A percentile compares a stretch with the other conserved stretches of the same genome.
Evolutionary conservation across 2,888 invertebrate species (phyloP).

Genomic region (Onthophagus sagittarius): DNA sequence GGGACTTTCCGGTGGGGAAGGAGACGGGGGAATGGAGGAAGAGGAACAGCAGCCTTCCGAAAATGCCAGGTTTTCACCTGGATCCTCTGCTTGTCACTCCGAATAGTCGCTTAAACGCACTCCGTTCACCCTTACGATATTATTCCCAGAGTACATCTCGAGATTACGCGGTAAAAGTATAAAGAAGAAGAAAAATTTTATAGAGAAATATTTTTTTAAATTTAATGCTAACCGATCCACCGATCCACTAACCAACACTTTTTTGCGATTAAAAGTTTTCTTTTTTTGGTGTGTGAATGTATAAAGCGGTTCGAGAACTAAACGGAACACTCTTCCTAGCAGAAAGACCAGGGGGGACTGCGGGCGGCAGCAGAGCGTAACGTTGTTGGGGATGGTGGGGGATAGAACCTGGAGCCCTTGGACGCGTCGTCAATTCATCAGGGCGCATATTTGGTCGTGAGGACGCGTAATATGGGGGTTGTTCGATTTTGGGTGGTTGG

Average conservation of each 20-base stretch:
- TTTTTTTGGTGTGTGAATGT: background rate
- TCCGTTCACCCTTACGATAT: background rate
- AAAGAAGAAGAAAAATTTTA: no score
- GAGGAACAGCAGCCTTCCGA: conserved; percentile 31
- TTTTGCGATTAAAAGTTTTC: background rate
- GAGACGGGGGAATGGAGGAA: conserved; percentile 33
- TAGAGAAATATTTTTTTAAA: no score
- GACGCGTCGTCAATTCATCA: conserved; percentile 6
- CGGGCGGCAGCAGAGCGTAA: conserved; percentile 1
- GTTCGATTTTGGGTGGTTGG: background rate
- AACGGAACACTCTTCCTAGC: background rate
- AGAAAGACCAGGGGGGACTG: conserved; percentile 2
- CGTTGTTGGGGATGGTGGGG: background rate
- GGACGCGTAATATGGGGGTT: conserved; percentile 1
- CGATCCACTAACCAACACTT: background rate
- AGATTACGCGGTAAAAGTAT: background rate
- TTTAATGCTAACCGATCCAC: background rate
- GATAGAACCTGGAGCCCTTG: conserved; percentile 1
- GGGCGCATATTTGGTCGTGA: conserved; percentile 12
- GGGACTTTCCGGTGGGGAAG: conserved; percentile 38
- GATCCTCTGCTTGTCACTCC: conserved; percentile 5
- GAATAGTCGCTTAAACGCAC: background rate
- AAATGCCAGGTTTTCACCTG: conserved; percentile 39
- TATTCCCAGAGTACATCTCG: background rate
- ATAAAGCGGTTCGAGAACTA: background rate